Evolutionary conservation across 2,797 vertebrate species (phyloP).

Genomic region (Neosalanx taihuensis): DNA sequence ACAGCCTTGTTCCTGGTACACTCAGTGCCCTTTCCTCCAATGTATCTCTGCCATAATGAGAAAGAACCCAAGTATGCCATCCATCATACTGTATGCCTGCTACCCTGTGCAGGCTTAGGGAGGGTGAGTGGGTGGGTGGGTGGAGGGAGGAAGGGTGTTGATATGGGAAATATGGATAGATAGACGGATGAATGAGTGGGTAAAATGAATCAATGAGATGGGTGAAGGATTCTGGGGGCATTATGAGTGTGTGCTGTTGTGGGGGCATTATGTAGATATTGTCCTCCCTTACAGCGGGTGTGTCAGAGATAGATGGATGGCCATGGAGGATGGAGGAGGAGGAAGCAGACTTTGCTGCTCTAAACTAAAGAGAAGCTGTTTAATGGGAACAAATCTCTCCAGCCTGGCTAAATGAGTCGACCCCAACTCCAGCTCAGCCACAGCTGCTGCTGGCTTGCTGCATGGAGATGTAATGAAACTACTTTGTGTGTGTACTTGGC

Average conservation of each 20-base stretch:
- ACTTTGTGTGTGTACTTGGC: no score
- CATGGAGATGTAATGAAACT: no score
- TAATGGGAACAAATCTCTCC: background rate
- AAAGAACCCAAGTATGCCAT: constrained; percentile 15
- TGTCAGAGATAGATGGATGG: constrained; percentile 36
- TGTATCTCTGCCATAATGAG: constrained; percentile 6
- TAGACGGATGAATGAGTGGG: no score
- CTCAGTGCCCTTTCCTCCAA: background rate
- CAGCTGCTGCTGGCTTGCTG: no score
- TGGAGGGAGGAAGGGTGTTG: background rate
- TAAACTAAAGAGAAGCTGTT: background rate
- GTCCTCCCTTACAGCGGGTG: constrained; percentile 18
- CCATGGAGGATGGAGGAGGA: constrained; percentile 1
- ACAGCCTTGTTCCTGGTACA: constrained; percentile 5
- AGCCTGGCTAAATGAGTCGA: background rate
- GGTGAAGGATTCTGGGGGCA: no score
- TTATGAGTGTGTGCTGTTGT: no score
- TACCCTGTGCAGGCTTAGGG: background rate
- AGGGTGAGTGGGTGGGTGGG: background rate
- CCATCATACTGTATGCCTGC: background rate
- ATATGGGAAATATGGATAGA: no score
- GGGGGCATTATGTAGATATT: constrained; percentile 6
- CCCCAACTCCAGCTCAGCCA: no score
- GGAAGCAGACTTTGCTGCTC: constrained; percentile 2
- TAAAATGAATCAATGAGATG: no score